Evolutionary conservation across 2,113 vertebrate species (phyloP).

Genomic region (Edolisoma coerulescens): DNA sequence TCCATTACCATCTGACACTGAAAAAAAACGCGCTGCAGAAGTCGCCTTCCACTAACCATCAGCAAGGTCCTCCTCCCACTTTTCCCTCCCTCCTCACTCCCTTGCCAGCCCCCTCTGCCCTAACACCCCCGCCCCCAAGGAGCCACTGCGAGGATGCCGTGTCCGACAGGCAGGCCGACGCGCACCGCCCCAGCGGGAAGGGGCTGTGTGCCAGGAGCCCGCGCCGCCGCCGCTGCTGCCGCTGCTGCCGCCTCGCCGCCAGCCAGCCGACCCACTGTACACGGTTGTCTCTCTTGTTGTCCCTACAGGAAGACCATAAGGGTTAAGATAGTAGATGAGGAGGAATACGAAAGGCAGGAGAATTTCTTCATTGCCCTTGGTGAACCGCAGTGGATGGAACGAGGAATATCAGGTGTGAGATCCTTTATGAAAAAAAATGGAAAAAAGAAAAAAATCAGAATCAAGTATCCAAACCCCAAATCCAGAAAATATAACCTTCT

Average conservation of each 20-base stretch:
- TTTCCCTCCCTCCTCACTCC: constrained; percentile 15
- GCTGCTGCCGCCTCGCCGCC: constrained; percentile 13
- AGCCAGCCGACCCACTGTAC: constrained; percentile 58
- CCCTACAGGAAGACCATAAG: constrained; percentile 95
- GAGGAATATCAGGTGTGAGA: constrained; percentile 90
- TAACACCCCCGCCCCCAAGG: constrained; percentile 30
- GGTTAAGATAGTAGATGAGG: constrained; percentile 99
- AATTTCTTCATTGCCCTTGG: constrained; percentile 99
- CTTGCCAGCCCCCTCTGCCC: not conserved
- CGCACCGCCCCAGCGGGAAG: not conserved
- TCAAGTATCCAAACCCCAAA: constrained; percentile 25
- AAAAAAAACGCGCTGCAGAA: constrained; percentile 50
- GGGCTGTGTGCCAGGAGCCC: constrained; percentile 57
- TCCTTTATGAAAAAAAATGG: constrained; percentile 55
- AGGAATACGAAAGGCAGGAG: constrained; percentile 99
- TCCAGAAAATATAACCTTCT: constrained; percentile 38
- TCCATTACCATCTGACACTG: constrained; percentile 75
- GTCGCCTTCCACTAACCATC: constrained; percentile 66
- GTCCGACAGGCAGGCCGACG: not conserved
- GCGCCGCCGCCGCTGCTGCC: not conserved
- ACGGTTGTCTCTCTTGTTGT: constrained; percentile 79
- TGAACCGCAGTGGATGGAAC: constrained; percentile 92
- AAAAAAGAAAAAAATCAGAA: not conserved
- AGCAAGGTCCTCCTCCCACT: constrained; percentile 19
- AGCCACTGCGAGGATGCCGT: constrained; percentile 52